Evolutionary conservation across 2,888 invertebrate species (phyloP).

Genomic region (Tuta absoluta): DNA sequence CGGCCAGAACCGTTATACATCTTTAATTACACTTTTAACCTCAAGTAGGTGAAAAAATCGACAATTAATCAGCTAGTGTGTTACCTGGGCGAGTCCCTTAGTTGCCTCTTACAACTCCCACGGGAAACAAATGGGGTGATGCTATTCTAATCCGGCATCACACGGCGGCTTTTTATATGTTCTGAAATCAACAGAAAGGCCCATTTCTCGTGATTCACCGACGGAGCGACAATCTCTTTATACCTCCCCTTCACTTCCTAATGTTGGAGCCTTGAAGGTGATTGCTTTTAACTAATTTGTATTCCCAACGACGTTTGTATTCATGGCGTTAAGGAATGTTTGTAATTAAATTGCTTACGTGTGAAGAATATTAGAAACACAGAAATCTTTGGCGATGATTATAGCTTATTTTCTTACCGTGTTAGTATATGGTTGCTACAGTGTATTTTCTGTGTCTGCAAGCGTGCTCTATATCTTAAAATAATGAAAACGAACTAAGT

Average conservation of each 20-base stretch:
- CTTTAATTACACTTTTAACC: no score
- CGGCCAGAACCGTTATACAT: no score
- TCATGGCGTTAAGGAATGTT: neutral
- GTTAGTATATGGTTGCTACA: neutral
- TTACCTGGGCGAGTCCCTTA: no score
- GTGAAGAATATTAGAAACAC: neutral
- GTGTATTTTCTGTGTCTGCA: no score
- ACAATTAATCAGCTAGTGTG: no score
- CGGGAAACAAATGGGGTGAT: no score
- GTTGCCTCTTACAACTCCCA: no score
- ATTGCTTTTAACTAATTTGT: neutral
- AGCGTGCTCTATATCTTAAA: no score
- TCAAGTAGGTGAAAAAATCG: no score
- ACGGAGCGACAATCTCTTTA: neutral
- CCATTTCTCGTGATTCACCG: neutral
- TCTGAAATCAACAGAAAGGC: neutral
- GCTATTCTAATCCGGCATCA: no score
- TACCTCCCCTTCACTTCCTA: neutral
- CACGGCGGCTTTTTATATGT: no score
- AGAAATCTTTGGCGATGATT: neutral
- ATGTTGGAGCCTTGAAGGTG: neutral
- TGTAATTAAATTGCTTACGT: constrained; percentile 3
- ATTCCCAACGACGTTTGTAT: neutral
- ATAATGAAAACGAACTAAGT: no score
- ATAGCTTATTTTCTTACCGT: neutral